These are phyloP conservation scores for Aphis craccivora DNA, from an alignment of 1,140 invertebrate genomes.

Conservation along the genomic window DNA sequence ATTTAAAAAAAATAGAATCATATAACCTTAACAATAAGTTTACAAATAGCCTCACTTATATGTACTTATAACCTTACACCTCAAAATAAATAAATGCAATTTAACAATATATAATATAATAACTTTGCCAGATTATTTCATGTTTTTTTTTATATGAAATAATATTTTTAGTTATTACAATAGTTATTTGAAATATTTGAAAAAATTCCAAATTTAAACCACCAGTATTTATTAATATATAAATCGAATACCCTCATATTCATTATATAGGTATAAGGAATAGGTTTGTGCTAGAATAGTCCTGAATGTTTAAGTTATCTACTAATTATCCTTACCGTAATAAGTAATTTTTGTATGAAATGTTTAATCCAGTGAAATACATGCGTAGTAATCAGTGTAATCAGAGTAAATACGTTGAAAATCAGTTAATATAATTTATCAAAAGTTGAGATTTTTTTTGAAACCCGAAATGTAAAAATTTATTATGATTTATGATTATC, in stretches of 20 bases:
- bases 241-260: not conserved
- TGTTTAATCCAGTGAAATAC: not conserved
- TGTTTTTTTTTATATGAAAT: slow-evolving; percentile 11
- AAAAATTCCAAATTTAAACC: not conserved
- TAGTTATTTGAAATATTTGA: not conserved
- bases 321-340: not conserved
- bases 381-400: no score
- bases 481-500: not conserved
- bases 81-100: not conserved
- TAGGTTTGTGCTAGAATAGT: not conserved
- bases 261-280: not conserved
- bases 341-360: not conserved
- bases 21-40: not conserved
- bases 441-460: not conserved
- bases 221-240: not conserved
- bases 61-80: not conserved
- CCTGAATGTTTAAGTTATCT: not conserved
- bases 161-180: not conserved
- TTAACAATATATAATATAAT: not conserved
- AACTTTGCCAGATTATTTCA: not conserved
- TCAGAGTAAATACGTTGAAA: not conserved
- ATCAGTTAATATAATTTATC: not conserved
- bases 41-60: not conserved
- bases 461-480: not conserved
- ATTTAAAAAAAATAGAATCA: not conserved